Base-by-base conservation (phyloP, 2,113 vertebrate genomes). In the Neogobius melanostomus region DNA sequence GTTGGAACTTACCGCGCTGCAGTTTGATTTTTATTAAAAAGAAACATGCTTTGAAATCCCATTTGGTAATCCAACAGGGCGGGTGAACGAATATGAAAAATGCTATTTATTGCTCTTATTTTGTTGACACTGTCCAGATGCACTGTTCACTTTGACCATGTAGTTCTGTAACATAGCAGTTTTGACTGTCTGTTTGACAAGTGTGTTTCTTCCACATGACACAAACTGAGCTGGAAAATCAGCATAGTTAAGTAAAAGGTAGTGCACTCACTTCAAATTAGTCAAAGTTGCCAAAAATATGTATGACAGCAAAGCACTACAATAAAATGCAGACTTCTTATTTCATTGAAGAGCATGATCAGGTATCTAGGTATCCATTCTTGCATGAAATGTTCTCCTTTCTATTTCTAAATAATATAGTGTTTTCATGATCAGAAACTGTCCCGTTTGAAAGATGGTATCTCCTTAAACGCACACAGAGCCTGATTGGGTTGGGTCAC, bases 111-210 rank as follows among this genome's bases (percentile, higher is more conserved):
- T 83, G 75, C 76, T 82, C 82, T 68, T 66, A n/a, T 80, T 83
- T 87, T 10, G 82, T 85, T 80, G 88, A 89, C 65, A 15, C 66
- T 79, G 57, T 83, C 83, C 87, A 89, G 85, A 85, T 79, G 82
- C 71, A 57, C 47, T 46, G 64, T 82, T 83, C 77, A 66, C 70
- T 69, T 72, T 67, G 11, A 46, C 51, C 54, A 60, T 73, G 74
- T 82, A 81, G 87, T 87, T 90, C 81, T 80, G 76, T 65, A 53
- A 49, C 68, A 65, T 21, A 54, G 54, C 16, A 59, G 70, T 74
- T 64, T 45, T 61, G 12, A 74, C 64, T 53, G 49, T 68, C 64
- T 75, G 68, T 60, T 49, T 76, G 74, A 76, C 54, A 74, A 6
- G 9, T 7, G 16, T 53, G 8, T 53, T 17, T 53, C 16, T 53